Evolutionary conservation across 2,888 invertebrate species (phyloP), one percentile per base, ranked within the genome.

Genomic region (Aleiodes alternator): DNA sequence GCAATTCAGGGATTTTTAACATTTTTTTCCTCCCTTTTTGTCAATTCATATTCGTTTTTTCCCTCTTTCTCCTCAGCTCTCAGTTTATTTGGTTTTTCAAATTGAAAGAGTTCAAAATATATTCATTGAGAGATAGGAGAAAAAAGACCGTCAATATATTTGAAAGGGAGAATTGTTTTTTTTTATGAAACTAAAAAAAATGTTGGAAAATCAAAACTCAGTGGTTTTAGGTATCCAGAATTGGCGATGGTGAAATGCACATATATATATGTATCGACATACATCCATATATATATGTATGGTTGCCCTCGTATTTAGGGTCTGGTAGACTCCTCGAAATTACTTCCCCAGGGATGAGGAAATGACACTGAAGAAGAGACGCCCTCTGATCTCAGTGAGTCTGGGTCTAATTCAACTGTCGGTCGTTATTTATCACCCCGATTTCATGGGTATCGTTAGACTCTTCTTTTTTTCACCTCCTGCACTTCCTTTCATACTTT

Each of bases 381-480:
- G 38, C 57, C 57, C 43, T 23, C 64, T 64, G 64, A 64, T 64
- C 64, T 64, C 64, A 23, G 64, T 9, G 48, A 64, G 43, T 64
- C 43, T 14, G 64, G 64, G 48, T 43, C 16, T 64, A 64, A 64
- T 64, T 48, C 64, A 43, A 64, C 64, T 64, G 61, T 61, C 61
- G 61, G 61, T n/a, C 61, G 61, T 61, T 61, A 61, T 61, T 61
- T 61, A 61, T 61, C 61, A 9, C 14, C 9, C 43, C 61, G 61
- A 43, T 61, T 61, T 38, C 16, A 61, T 4, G 3, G 48, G 64
- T 29, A 64, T 14, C 48, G 64, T 14, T 48, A 16, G 3, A 14
- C 48, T 64, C 8, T 8, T 4, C n/a, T 64, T 43, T 16, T 11
- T 16, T 16, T 16, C 3, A 6, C 53, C 14, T 11, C 12, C 55